These are phyloP conservation scores for Silurus lanzhouensis DNA, from an alignment of 2,797 vertebrate species.

Conservation along the genomic window DNA sequence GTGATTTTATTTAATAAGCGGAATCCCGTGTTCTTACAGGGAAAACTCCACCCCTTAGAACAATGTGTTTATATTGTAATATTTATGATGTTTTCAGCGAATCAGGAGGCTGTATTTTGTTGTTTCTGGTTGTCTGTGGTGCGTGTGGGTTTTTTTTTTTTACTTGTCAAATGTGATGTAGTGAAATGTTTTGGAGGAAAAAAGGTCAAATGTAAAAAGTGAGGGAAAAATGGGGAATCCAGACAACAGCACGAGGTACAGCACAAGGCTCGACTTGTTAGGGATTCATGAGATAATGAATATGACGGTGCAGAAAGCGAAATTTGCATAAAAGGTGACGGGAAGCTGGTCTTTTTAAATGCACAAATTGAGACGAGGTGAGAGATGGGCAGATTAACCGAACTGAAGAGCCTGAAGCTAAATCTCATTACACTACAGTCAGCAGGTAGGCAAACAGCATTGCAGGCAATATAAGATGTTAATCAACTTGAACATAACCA, in stretches of 20 bases:
- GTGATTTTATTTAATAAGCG: conserved; percentile 31
- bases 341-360: neutral
- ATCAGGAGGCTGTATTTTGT: neutral
- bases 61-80: neutral
- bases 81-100: neutral
- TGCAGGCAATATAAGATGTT: neutral
- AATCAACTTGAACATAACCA: neutral
- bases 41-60: neutral
- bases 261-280: neutral
- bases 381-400: neutral
- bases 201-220: neutral
- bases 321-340: neutral
- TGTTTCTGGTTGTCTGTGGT: neutral
- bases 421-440: neutral
- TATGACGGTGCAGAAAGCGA: neutral
- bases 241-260: neutral
- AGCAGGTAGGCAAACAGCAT: neutral
- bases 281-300: neutral
- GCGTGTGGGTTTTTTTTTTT: too few species aligned
- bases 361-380: neutral
- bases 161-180: too few species aligned
- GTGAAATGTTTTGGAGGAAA: neutral
- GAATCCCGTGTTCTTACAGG: conserved; percentile 17
- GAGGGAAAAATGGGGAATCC: neutral
- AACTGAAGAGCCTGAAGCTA: neutral